Percentiles rank a stretch among this genome's conserved stretches.
Evolutionary conservation across 2,888 invertebrate species (phyloP).

Genomic region (Dryobota labecula): DNA sequence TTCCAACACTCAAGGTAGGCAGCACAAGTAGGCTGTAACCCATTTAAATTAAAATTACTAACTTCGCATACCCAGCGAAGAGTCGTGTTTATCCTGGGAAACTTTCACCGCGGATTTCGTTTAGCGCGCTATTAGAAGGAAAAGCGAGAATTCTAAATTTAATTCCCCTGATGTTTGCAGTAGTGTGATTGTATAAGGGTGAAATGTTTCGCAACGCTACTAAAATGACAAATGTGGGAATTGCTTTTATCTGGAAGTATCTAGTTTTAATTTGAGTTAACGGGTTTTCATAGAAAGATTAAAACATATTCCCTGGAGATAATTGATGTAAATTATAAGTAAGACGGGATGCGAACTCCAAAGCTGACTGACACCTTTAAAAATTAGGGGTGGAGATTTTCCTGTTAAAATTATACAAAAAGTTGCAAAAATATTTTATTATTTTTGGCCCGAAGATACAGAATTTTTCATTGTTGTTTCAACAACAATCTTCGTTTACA

Average conservation of each 20-base stretch:
- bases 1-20: conserved; percentile 53
- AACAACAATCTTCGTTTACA: conserved; percentile 42
- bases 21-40: conserved; percentile 53
- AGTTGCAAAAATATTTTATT: conserved; percentile 8
- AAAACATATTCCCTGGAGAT: background rate
- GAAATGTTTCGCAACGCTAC: conserved; percentile 67
- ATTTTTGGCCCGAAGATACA: conserved; percentile 6
- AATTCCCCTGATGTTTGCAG: conserved; percentile 70
- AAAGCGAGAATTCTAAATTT: conserved; percentile 71
- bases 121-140: conserved; percentile 66
- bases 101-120: conserved; percentile 65
- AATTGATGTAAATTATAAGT: conserved; percentile 16
- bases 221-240: conserved; percentile 61
- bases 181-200: conserved; percentile 75
- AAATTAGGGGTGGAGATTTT: conserved; percentile 48
- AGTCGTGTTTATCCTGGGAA: conserved; percentile 61
- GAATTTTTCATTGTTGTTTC: conserved; percentile 31
- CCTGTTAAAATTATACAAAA: conserved; percentile 41
- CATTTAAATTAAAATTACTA: conserved; percentile 70
- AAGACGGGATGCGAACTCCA: background rate
- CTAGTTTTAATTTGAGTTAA: background rate
- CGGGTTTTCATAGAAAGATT: background rate
- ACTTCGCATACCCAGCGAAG: conserved; percentile 53
- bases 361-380: conserved; percentile 36
- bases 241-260: conserved; percentile 62